These are phyloP conservation scores for Campopleginae sp. DNA, from an alignment of 2,888 invertebrate species.

Conservation along the genomic window DNA sequence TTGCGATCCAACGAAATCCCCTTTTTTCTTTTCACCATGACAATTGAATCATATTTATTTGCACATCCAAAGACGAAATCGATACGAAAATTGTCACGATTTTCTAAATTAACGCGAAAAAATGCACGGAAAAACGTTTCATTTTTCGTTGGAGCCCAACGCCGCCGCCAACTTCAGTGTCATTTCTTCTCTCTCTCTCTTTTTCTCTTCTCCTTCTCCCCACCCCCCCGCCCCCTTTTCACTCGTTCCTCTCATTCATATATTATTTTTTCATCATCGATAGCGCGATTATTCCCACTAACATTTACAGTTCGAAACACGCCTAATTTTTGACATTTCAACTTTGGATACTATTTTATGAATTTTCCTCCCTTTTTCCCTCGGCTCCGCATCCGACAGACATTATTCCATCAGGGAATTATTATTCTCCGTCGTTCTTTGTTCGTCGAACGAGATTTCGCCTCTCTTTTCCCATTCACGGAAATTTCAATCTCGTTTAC, in stretches of 20 bases:
- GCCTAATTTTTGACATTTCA: constrained; percentile 50
- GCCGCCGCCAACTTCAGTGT: too few species aligned
- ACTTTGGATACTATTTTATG: constrained; percentile 38
- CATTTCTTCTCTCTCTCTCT: constrained; percentile 16
- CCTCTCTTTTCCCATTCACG: constrained; percentile 68
- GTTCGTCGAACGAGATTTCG: constrained; percentile 49
- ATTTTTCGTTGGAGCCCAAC: too few species aligned
- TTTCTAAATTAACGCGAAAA: too few species aligned
- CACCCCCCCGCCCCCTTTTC: not conserved
- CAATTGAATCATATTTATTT: too few species aligned
- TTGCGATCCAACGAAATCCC: too few species aligned
- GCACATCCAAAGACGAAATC: too few species aligned
- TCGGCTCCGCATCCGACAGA: constrained; percentile 6
- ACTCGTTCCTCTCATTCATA: constrained; percentile 20
- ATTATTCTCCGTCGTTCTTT: constrained; percentile 73
- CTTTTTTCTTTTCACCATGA: too few species aligned
- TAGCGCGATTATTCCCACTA: constrained; percentile 42
- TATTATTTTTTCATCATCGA: not conserved
- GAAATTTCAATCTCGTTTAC: not conserved
- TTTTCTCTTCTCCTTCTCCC: constrained; percentile 9
- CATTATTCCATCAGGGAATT: constrained; percentile 49
- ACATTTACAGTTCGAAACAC: constrained; percentile 43
- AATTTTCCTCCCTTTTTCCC: not conserved
- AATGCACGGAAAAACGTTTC: too few species aligned
- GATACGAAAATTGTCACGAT: too few species aligned